Evolutionary conservation across 2,797 vertebrate species (phyloP).

Genomic region (Syndactyla subalaris): DNA sequence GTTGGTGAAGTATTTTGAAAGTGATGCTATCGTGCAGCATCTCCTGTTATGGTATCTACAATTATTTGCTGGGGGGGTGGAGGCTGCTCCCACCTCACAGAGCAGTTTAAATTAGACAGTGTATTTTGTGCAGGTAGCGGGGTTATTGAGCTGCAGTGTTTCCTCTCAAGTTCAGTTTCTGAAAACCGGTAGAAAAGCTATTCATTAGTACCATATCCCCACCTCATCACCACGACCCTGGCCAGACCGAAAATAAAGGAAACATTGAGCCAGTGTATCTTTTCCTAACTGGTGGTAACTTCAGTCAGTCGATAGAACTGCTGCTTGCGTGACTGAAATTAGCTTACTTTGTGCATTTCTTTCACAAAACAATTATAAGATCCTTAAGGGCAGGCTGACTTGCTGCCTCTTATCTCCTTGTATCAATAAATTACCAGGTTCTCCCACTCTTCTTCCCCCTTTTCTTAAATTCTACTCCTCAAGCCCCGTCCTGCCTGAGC

Average conservation of each 20-base stretch:
- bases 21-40: neutral
- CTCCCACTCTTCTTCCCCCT: neutral
- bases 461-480: neutral
- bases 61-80: neutral
- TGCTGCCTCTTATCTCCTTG: neutral
- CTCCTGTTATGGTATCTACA: neutral
- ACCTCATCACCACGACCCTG: neutral
- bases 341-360: neutral
- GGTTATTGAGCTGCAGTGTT: neutral
- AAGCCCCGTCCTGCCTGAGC: accelerated
- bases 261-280: neutral
- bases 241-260: neutral
- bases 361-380: neutral
- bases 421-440: neutral
- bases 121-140: neutral
- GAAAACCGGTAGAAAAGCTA: neutral
- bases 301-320: neutral
- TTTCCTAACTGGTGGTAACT: neutral
- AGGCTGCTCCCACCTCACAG: neutral
- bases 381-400: neutral
- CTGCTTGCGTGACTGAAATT: neutral
- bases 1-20: neutral
- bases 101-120: neutral
- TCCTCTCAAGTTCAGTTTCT: neutral
- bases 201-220: neutral